Percentiles rank a stretch among this genome's conserved stretches.
These are phyloP conservation scores for Therioaphis trifolii DNA, from an alignment of 2,888 invertebrate genomes.

Conservation along the genomic window DNA sequence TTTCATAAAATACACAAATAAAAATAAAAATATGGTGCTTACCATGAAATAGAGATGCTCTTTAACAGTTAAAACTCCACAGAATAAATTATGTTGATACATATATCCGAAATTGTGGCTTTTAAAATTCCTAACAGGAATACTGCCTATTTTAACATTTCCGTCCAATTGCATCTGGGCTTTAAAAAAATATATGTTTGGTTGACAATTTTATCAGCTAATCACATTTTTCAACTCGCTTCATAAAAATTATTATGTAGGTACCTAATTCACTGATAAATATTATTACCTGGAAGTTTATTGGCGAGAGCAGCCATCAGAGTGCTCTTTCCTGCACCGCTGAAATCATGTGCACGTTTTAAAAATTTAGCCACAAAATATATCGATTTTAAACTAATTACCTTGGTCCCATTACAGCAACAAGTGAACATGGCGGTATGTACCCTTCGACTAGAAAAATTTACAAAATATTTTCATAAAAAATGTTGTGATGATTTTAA, in stretches of 20 bases:
- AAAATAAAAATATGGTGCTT: slow-evolving; percentile 66
- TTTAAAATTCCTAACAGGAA: slow-evolving; percentile 80
- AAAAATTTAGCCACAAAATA: neutral
- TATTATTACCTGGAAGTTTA: slow-evolving; percentile 75
- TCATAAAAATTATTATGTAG: neutral
- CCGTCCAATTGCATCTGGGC: slow-evolving; percentile 30
- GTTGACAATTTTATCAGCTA: too few relatives aligned
- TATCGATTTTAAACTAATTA: slow-evolving; percentile 69
- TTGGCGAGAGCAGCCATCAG: slow-evolving; percentile 86
- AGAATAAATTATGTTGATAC: slow-evolving; percentile 91
- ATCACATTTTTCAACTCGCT: neutral
- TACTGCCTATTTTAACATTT: slow-evolving; percentile 69
- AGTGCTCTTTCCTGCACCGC: slow-evolving; percentile 91
- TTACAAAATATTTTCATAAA: neutral
- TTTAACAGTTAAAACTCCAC: slow-evolving; percentile 83
- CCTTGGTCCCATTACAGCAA: slow-evolving; percentile 88
- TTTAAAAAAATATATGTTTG: neutral
- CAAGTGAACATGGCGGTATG: slow-evolving; percentile 82
- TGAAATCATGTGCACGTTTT: slow-evolving; percentile 69
- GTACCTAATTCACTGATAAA: neutral
- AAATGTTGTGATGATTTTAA: too few relatives aligned
- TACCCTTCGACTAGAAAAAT: slow-evolving; percentile 78
- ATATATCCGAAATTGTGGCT: slow-evolving; percentile 86
- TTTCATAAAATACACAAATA: neutral
- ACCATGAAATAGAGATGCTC: slow-evolving; percentile 93